Conservation (phyloP, 2,888 invertebrate species). For the Shargacucullia verbasci region DNA sequence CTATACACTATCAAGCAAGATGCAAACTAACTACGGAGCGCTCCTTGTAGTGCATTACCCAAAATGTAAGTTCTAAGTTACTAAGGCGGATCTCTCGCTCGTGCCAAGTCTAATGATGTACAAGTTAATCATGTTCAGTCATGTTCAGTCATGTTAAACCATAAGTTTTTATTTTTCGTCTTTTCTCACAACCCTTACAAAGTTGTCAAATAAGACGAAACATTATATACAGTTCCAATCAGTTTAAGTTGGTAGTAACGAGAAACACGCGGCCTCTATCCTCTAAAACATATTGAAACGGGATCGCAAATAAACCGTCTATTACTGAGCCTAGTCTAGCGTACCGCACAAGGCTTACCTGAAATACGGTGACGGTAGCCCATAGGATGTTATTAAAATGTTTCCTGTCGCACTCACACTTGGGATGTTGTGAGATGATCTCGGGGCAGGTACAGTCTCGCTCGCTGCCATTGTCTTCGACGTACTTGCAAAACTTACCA, state of each 20-base stretch:
- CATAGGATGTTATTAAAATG: slow-evolving; percentile 99
- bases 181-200: slow-evolving; percentile 61
- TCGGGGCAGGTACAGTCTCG: slow-evolving; percentile 98
- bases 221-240: slow-evolving; percentile 43
- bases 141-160: slow-evolving; percentile 39
- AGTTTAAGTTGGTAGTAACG: slow-evolving; percentile 64
- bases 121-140: slow-evolving; percentile 35
- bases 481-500: slow-evolving; percentile 99
- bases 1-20: slow-evolving; percentile 79
- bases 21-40: slow-evolving; percentile 85
- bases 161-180: slow-evolving; percentile 53
- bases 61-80: slow-evolving; percentile 64
- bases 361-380: slow-evolving; percentile 99
- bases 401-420: slow-evolving; percentile 98
- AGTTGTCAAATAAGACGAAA: slow-evolving; percentile 70
- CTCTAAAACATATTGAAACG: slow-evolving; percentile 77
- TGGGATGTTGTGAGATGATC: slow-evolving; percentile 95
- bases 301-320: slow-evolving; percentile 87
- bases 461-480: slow-evolving; percentile 94
- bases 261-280: slow-evolving; percentile 80
- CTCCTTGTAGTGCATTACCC: slow-evolving; percentile 76
- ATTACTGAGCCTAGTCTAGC: slow-evolving; percentile 76
- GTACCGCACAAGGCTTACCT: slow-evolving; percentile 92
- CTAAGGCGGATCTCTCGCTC: slow-evolving; percentile 80
- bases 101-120: slow-evolving; percentile 54